Conservation (phyloP, 2,113 vertebrate species). For the Mirza zaza region DNA sequence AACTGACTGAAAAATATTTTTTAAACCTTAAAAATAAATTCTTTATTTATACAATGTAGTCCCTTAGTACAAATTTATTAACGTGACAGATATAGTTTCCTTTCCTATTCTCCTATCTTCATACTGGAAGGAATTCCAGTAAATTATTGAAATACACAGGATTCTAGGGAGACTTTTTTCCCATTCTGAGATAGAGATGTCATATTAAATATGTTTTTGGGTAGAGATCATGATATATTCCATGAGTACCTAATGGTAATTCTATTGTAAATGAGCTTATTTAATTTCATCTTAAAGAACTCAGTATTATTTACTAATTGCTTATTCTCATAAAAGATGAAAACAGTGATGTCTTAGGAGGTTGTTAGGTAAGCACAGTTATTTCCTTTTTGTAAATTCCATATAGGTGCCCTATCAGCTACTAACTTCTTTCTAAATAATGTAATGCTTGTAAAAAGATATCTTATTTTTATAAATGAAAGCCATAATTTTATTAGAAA, state of each 20-base stretch:
- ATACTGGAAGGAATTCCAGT: neutral
- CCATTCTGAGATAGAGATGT: neutral
- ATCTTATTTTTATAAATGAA: neutral
- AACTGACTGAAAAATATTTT: neutral
- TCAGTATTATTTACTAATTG: no score
- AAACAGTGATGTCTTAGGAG: neutral
- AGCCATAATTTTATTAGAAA: neutral
- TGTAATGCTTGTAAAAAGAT: neutral
- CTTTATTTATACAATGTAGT: no score
- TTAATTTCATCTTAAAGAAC: neutral
- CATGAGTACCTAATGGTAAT: neutral
- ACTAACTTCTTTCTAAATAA: no score
- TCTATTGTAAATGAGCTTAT: neutral
- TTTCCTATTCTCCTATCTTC: neutral
- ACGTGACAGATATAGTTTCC: no score
- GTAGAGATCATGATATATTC: neutral
- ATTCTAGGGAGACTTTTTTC: neutral
- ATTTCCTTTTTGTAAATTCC: constrained; percentile 37
- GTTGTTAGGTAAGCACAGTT: neutral
- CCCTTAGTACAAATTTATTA: no score
- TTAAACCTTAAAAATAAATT: neutral
- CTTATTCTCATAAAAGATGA: neutral
- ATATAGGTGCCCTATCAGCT: neutral
- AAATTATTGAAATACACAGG: neutral
- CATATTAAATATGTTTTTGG: neutral